phyloP scores from a whole-genome alignment of 2,888 invertebrate genomes.

The Exephanes ischioxanthus region DNA sequence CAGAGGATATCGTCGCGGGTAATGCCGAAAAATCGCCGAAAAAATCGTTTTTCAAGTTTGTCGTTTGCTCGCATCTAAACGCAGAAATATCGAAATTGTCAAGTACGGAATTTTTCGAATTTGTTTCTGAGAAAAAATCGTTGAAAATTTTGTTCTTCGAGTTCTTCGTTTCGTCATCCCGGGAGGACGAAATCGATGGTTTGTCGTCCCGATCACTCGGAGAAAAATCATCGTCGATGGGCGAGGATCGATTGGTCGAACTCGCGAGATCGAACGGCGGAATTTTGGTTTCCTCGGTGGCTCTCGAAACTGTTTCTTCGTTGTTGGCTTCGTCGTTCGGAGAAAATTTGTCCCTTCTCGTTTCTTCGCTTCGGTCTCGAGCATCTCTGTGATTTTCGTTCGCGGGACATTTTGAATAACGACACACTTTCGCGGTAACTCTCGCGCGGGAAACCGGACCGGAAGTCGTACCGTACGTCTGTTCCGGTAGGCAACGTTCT shows the following conservation, averaged over 20 bases:
- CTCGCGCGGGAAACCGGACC: conserved; percentile 1
- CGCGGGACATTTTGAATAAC: neutral
- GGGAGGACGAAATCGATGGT: neutral
- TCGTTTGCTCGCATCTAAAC: neutral
- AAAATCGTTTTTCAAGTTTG: neutral
- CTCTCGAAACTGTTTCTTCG: conserved; percentile 23
- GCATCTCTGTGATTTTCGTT: neutral
- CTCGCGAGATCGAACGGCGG: conserved; percentile 1
- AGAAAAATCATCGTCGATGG: conserved; percentile 13
- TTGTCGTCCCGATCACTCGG: neutral
- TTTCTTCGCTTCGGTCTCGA: neutral
- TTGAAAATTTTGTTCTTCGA: neutral
- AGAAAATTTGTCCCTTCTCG: conserved; percentile 21
- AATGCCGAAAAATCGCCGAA: neutral
- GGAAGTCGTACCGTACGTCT: conserved; percentile 57
- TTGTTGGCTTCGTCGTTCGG: conserved; percentile 33
- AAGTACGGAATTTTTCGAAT: neutral
- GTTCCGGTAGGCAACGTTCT: conserved; percentile 47
- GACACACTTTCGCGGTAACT: neutral
- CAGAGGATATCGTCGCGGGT: neutral
- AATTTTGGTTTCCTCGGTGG: conserved; percentile 11
- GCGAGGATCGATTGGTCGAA: conserved; percentile 14
- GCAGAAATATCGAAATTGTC: neutral
- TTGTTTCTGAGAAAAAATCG: neutral
- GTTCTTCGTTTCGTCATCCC: neutral